These are phyloP conservation scores for Branchinecta sandiegonensis DNA, from an alignment of 2,888 invertebrate species.

Conservation along the genomic window DNA sequence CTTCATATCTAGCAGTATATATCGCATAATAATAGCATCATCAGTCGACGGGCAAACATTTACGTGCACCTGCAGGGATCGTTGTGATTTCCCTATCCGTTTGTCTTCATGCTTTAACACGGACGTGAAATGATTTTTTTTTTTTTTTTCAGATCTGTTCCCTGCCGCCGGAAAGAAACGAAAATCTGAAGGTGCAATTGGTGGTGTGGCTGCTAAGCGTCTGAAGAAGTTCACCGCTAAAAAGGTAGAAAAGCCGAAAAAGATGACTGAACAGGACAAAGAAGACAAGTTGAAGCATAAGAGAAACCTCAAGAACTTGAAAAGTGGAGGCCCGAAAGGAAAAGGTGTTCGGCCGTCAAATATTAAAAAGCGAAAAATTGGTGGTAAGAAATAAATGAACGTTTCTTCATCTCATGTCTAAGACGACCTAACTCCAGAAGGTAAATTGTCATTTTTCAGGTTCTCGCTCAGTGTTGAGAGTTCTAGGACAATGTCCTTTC, in stretches of 20 bases:
- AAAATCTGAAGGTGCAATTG: not conserved
- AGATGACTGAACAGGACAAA: slow-evolving; percentile 1
- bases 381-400: too few species aligned
- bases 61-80: too few species aligned
- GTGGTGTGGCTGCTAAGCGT: slow-evolving; percentile 2
- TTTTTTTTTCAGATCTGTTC: not conserved
- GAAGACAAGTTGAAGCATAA: slow-evolving; percentile 7
- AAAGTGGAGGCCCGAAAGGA: not conserved
- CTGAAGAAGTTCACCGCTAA: not conserved
- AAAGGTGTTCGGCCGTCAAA: not conserved
- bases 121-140: not conserved
- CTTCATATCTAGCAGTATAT: too few species aligned
- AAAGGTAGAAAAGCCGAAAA: not conserved
- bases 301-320: not conserved
- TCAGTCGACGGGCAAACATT: too few species aligned
- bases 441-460: too few species aligned
- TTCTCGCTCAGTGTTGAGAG: too few species aligned
- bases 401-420: too few species aligned
- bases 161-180: not conserved
- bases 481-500: too few species aligned
- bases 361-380: not conserved
- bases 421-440: too few species aligned
- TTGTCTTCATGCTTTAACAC: not conserved
- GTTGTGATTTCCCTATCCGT: not conserved
- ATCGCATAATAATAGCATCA: too few species aligned